phyloP scores from a whole-genome alignment of 2,888 invertebrate species.

The Dromius quadrimaculatus region DNA sequence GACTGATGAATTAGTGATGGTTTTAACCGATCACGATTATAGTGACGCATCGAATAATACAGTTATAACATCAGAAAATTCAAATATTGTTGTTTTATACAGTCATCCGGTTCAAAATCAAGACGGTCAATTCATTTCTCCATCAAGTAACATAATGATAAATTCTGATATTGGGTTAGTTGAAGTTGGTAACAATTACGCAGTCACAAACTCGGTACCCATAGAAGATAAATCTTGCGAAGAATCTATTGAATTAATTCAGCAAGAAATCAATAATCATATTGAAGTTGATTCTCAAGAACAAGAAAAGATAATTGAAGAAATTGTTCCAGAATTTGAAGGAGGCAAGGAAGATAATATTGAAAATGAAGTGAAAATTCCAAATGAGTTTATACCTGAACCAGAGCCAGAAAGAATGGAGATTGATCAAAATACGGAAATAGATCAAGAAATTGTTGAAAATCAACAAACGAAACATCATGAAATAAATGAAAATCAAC shows the following conservation, averaged over 20 bases:
- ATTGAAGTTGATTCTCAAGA: constrained; percentile 51
- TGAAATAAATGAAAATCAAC: not conserved
- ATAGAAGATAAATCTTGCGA: constrained; percentile 35
- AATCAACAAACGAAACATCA: not conserved
- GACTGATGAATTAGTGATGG: constrained; percentile 74
- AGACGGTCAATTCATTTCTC: constrained; percentile 69
- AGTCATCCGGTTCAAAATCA: constrained; percentile 72
- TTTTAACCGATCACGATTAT: constrained; percentile 72
- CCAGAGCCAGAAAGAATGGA: constrained; percentile 11
- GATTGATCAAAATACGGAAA: not conserved
- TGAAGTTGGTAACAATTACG: constrained; percentile 44
- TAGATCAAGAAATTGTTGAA: not conserved
- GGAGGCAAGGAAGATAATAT: not conserved
- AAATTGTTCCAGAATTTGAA: not conserved
- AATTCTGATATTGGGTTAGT: constrained; percentile 63
- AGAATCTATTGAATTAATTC: constrained; percentile 66
- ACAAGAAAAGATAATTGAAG: not conserved
- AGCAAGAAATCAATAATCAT: constrained; percentile 63
- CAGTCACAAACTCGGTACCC: constrained; percentile 7
- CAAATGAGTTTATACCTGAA: constrained; percentile 20
- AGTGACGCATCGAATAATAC: constrained; percentile 69
- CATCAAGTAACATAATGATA: constrained; percentile 66
- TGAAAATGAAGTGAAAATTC: not conserved
- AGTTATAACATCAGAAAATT: constrained; percentile 68
- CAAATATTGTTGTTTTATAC: constrained; percentile 75